Percentiles rank a stretch among this genome's conserved stretches.
Conservation (phyloP, 2,888 invertebrate species). For the Gibbula magus region DNA sequence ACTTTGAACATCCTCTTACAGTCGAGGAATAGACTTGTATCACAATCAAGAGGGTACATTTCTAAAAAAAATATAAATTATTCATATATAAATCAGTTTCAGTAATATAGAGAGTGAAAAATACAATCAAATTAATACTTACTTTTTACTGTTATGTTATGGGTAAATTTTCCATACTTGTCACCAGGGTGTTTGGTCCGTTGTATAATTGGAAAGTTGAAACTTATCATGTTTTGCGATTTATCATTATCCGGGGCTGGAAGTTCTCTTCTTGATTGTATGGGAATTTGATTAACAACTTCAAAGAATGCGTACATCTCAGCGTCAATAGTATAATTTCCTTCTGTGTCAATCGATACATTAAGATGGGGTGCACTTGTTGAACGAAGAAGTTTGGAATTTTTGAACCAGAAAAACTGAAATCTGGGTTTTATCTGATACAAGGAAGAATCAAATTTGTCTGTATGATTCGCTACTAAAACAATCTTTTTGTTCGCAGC, state of each 20-base stretch:
- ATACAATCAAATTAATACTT: neutral
- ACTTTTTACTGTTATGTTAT: constrained; percentile 34
- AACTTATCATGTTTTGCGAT: neutral
- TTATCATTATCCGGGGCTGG: neutral
- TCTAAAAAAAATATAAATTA: too few species aligned
- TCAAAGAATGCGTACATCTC: neutral
- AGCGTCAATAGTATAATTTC: neutral
- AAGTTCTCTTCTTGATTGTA: neutral
- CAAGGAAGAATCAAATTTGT: constrained; percentile 33
- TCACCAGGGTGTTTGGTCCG: neutral
- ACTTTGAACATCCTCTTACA: too few species aligned
- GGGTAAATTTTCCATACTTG: constrained; percentile 28
- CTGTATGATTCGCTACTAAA: constrained; percentile 41
- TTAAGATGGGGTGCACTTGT: neutral
- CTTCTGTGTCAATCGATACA: neutral
- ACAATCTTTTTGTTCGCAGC: constrained; percentile 37
- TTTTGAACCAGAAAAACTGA: constrained; percentile 36
- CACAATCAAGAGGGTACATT: too few species aligned
- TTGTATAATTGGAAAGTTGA: neutral
- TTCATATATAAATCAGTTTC: too few species aligned
- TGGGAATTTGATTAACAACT: neutral
- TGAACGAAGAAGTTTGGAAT: neutral
- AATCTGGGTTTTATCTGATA: neutral
- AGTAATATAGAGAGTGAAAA: too few species aligned
- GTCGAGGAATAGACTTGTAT: too few species aligned